phyloP scores from a whole-genome alignment of 1,140 invertebrate species.

The Thaumatotibia leucotreta region DNA sequence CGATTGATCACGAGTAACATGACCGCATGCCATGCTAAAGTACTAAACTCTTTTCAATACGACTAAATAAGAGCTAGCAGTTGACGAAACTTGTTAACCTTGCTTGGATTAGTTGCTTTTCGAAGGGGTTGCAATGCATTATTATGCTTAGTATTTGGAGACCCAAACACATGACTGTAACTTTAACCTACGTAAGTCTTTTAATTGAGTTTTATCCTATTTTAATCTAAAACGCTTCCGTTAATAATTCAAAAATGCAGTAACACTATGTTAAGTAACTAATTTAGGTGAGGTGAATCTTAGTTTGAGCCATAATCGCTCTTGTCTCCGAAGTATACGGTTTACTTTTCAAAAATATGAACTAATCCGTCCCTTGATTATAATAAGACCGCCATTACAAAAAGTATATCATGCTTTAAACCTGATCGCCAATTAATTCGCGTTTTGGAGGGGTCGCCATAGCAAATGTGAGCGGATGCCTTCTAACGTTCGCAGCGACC shows the following conservation, averaged over 20 bases:
- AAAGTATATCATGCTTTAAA: conserved; percentile 23
- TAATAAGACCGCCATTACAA: not conserved
- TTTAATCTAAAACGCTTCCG: not conserved
- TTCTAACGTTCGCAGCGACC: conserved; percentile 41
- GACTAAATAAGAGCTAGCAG: not conserved
- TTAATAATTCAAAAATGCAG: too few species aligned
- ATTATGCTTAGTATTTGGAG: not conserved
- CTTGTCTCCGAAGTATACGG: not conserved
- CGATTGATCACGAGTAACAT: too few species aligned
- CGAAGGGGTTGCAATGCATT: not conserved
- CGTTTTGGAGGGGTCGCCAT: conserved; percentile 28
- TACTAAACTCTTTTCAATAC: not conserved
- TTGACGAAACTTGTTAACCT: conserved; percentile 5
- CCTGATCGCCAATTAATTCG: conserved; percentile 43
- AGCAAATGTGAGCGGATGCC: conserved; percentile 25
- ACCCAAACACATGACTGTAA: not conserved
- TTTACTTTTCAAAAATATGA: not conserved
- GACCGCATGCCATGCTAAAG: too few species aligned
- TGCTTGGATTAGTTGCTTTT: not conserved
- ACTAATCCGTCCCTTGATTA: not conserved
- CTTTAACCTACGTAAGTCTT: not conserved
- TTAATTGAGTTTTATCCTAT: not conserved
- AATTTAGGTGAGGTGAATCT: too few species aligned
- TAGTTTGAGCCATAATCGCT: not conserved
- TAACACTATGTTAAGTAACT: too few species aligned